Evolutionary conservation across 2,888 invertebrate genomes (phyloP), one percentile per base, ranked within the genome.

Genomic region (Pandemis cinnamomeana): DNA sequence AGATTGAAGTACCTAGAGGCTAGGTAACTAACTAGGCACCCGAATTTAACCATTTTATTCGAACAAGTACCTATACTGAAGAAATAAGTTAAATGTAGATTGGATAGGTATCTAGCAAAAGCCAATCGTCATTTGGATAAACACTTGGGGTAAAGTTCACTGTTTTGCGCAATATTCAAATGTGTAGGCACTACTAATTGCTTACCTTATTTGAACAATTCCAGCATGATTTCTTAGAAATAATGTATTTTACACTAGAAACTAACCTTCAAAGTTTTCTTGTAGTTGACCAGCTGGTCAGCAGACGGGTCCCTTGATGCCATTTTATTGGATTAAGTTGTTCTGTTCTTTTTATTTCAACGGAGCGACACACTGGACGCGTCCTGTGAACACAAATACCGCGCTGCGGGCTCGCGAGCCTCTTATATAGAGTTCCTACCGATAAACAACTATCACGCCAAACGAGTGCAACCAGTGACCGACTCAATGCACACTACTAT

Each of bases 241-340:
- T 36, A 46, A 63, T 67, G 58, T 67, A 41, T 6, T 27, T 63
- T n/a, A 66, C 10, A 7, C 10, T 13, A 63, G 48, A 20, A 53
- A 87, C 90, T 87, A 89, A 96, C 96, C 95, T 95, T 95, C 62
- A 95, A 83, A 64, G 85, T 84, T 81, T 95, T 95, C 86, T 95
- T 96, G 88, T 92, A 96, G 78, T 95, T 92, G 78, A 94, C 91
- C 71, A 96, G 92, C 87, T 96, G 96, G 79, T 96, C 95, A 55
- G 95, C 81, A 41, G 96, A 95, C 67, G 95, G 94, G 80, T 96
- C 95, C 78, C 96, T 95, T 77, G 91, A 90, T 79, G 95, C 86
- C 94, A 94, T 94, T 44, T 46, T 71, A 48, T 69, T 75, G 55
- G n/a, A 66, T 20, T 67, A 15, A 68, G 7, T 67, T 51, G 42